Evolutionary conservation across 2,888 invertebrate genomes (phyloP), one percentile per base, ranked within the genome.

Genomic region (Sinodicranocentrus sp.): DNA sequence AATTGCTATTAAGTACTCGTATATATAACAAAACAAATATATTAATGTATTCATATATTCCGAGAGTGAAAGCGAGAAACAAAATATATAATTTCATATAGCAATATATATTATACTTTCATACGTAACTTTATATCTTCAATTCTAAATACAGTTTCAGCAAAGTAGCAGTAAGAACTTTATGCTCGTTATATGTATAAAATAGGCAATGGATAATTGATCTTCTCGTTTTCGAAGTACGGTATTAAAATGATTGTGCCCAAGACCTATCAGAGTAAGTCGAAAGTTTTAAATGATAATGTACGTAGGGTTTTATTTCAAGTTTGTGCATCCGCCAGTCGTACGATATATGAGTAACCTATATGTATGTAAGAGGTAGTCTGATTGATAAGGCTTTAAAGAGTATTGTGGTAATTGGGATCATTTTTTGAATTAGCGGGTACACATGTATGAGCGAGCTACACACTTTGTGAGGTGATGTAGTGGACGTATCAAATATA

Each of bases 31-130:
- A 57, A 57, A 57, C 21, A 57, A 13, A 52, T 52, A 48, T 48
- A 33, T 33, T 33, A 48, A 17, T 15, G 21, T 57, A 57, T 57
- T 57, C 57, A 57, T 19, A 57, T 57, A 54, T 57, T 57, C 44
- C 70, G 61, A 70, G 77, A 68, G 77, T 59, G 57, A 68, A 68
- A 57, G 57, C 77, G 59, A 44, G 70, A 78, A 78, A 57, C 21
- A 59, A 77, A n/a, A 71, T 63, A 78, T 78, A 79, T 79, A 79
- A 61, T 70, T 78, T 78, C 70, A 26, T n/a, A n/a, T 59, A 68
- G 78, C 61, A 78, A 78, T 78, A n/a, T n/a, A n/a, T n/a, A 68
- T 65, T 70, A 33, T 71, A 79, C 79, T 79, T 79, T 79, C 79
- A 71, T 79, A 79, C 79, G 19, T 79, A 71, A 70, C 79, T 71